Base-by-base conservation (phyloP, 2,113 vertebrate genomes). In the Otis tarda region DNA sequence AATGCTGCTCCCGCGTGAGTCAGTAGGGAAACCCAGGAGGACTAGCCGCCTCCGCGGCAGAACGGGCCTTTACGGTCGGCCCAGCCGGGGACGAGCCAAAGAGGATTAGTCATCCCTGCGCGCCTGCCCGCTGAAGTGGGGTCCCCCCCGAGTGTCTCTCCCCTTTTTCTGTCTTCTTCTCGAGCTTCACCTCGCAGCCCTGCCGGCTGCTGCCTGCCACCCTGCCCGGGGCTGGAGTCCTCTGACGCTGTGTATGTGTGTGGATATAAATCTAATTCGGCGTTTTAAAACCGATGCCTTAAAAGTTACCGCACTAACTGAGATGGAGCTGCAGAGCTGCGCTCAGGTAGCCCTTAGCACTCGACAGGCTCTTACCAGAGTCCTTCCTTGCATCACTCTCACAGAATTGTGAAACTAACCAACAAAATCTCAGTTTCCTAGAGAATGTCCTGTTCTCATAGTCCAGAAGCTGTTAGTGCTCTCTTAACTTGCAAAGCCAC, bases 1-100 rank as follows among this genome's bases (percentile, higher is more conserved):
- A 76, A 69, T 27, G 75, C 76, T 79, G 31, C 74, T n/a, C 17
- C 8, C 9, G 30, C 47, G 0, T 90, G 79, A 88, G 45, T 95
- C 94, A 83, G 23, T 7, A 88, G 65, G 91, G 79, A 85, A 95
- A 14, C 89, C 86, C 79, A 39, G 69, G 59, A 69, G 67, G 49
- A 9, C 37, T 22, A 37, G 79, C 39, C 45, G 23, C 16, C 10
- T 20, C 61, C 10, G 12, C 14, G 19, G 43, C 14, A 45, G 22
- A n/a, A 8, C 55, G 31, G n/a, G 9, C 7, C 31, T 45, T 39
- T 57, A 31, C 15, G 59, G 50, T 53, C 55, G 12, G 30, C 41
- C 35, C 21, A 33, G 30, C 77, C 61, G 71, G 39, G 30, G 4
- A 31, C 11, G 6, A 37, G 71, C 55, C 79, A 75, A 41, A n/a